A percentile compares a stretch with the other conserved stretches of the same genome.
Conservation (phyloP, 2,797 vertebrate genomes). For the Tapirus indicus region DNA sequence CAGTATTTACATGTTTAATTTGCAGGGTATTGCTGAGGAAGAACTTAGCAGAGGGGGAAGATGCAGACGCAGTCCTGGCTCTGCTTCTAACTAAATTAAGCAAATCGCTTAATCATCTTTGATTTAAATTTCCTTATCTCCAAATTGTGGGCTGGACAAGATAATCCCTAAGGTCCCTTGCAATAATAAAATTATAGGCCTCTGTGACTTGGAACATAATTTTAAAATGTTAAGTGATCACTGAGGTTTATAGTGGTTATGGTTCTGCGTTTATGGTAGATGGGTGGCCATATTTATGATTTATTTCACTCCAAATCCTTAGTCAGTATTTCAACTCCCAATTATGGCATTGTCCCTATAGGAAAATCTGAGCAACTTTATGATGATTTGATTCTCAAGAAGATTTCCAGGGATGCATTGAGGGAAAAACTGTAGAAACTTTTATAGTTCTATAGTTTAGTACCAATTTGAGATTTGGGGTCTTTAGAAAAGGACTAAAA, state of each 20-base stretch:
- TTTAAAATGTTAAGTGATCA: slow-evolving; percentile 67
- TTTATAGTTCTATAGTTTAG: slow-evolving; percentile 61
- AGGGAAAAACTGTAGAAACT: slow-evolving; percentile 54
- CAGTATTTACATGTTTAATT: not conserved
- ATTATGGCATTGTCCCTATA: slow-evolving; percentile 53
- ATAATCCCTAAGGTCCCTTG: slow-evolving; percentile 43
- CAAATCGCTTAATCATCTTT: slow-evolving; percentile 58
- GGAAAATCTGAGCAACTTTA: slow-evolving; percentile 65
- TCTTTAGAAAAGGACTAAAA: slow-evolving; percentile 40
- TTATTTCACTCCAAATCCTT: slow-evolving; percentile 67
- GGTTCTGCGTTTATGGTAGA: slow-evolving; percentile 68
- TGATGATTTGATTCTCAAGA: slow-evolving; percentile 60
- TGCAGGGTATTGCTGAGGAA: not conserved
- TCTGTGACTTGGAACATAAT: slow-evolving; percentile 69
- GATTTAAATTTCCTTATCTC: slow-evolving; percentile 73
- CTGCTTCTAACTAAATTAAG: slow-evolving; percentile 65
- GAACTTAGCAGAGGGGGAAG: not conserved
- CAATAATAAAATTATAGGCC: slow-evolving; percentile 69
- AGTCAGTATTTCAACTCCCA: slow-evolving; percentile 39
- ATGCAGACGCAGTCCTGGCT: not conserved
- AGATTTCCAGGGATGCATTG: slow-evolving; percentile 51
- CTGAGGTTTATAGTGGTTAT: slow-evolving; percentile 50
- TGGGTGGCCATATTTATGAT: slow-evolving; percentile 54
- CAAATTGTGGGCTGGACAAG: slow-evolving; percentile 51
- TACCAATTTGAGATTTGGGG: slow-evolving; percentile 30